These are phyloP conservation scores for Ornithoptera priamus DNA, from an alignment of 2,888 invertebrate genomes.

Conservation along the genomic window DNA sequence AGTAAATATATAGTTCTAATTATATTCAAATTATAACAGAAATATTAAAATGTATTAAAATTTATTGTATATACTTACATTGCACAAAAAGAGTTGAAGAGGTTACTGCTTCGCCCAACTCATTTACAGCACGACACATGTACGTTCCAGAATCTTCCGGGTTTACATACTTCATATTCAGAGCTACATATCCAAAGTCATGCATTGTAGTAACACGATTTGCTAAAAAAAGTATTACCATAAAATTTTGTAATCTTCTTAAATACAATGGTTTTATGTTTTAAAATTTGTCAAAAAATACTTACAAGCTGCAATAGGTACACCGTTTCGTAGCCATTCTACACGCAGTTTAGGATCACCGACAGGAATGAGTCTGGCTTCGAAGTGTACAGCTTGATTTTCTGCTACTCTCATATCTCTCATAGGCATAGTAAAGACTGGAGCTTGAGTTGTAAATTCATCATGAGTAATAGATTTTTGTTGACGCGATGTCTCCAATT, in stretches of 20 bases:
- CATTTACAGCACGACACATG: conserved; percentile 95
- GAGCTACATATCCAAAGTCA: conserved; percentile 98
- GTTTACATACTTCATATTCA: conserved; percentile 96
- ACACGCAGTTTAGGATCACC: conserved; percentile 95
- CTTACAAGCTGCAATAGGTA: conserved; percentile 93
- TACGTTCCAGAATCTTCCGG: conserved; percentile 98
- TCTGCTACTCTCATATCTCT: conserved; percentile 92
- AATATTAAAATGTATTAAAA: too few species aligned
- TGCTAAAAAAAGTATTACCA: conserved; percentile 70
- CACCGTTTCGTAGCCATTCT: conserved; percentile 95
- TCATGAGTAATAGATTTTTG: conserved; percentile 87
- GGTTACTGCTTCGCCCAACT: conserved; percentile 96
- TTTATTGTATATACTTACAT: conserved; percentile 79
- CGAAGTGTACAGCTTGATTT: conserved; percentile 96
- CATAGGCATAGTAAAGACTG: conserved; percentile 95
- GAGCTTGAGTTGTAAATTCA: conserved; percentile 91
- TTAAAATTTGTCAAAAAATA: conserved; percentile 34
- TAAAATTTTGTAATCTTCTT: background rate
- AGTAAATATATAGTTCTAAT: conserved; percentile 13
- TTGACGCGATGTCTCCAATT: conserved; percentile 88
- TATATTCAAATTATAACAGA: background rate
- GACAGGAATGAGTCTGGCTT: conserved; percentile 95
- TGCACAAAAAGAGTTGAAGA: conserved; percentile 94
- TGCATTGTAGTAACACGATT: conserved; percentile 96
- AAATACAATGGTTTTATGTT: too few species aligned